Percentiles rank a stretch among this genome's conserved stretches.
Evolutionary conservation across 2,888 invertebrate species (phyloP).

Genomic region (Mythimna ferrago): DNA sequence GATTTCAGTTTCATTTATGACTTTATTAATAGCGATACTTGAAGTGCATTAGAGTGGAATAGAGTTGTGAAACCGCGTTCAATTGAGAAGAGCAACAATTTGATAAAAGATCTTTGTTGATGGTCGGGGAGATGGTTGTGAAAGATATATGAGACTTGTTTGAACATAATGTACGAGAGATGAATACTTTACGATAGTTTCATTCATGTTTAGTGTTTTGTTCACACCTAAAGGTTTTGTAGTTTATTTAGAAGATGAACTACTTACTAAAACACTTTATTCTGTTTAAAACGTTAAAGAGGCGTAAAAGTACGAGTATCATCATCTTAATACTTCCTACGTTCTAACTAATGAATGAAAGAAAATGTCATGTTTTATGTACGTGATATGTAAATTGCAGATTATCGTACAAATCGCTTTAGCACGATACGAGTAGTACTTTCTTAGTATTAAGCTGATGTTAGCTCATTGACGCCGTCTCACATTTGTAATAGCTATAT

Average conservation of each 20-base stretch:
- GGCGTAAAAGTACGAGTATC: slow-evolving; percentile 22
- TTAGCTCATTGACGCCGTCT: slow-evolving; percentile 39
- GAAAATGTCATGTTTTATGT: slow-evolving; percentile 39
- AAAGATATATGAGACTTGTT: slow-evolving; percentile 36
- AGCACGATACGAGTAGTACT: slow-evolving; percentile 36
- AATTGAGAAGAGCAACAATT: slow-evolving; percentile 30
- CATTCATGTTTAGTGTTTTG: slow-evolving; percentile 36
- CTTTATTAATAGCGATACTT: slow-evolving; percentile 29
- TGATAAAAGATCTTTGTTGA: slow-evolving; percentile 43
- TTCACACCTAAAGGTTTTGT: slow-evolving; percentile 6
- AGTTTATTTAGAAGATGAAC: slow-evolving; percentile 14
- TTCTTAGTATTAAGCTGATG: slow-evolving; percentile 34
- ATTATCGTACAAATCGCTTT: slow-evolving; percentile 46
- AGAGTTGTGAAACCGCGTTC: slow-evolving; percentile 28
- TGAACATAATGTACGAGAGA: slow-evolving; percentile 22
- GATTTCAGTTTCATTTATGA: slow-evolving; percentile 49
- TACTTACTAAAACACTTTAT: neutral
- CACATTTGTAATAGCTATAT: slow-evolving; percentile 55
- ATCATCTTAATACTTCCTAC: slow-evolving; percentile 11
- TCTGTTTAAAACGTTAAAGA: slow-evolving; percentile 7
- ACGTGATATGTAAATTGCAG: slow-evolving; percentile 48
- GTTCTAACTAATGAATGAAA: slow-evolving; percentile 42
- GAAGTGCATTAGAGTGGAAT: slow-evolving; percentile 27
- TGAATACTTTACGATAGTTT: slow-evolving; percentile 36
- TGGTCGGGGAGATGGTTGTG: slow-evolving; percentile 28